Evolutionary conservation across 2,113 vertebrate genomes (phyloP).

Genomic region (Nanorana parkeri): DNA sequence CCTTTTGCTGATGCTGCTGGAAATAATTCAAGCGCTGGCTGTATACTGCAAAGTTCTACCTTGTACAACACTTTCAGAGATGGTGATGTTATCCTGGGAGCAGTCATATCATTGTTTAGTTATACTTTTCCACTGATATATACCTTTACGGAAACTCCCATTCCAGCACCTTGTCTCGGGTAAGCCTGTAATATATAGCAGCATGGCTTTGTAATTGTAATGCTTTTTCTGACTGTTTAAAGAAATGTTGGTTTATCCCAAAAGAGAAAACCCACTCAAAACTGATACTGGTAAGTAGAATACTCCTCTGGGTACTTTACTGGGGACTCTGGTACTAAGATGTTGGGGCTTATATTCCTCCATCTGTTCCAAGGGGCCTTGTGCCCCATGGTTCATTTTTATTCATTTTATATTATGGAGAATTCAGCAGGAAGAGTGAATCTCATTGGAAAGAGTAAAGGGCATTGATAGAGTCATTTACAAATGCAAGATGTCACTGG

Average conservation of each 20-base stretch:
- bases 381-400: no score
- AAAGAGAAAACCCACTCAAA: neutral
- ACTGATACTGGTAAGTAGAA: neutral
- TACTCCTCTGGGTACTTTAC: no score
- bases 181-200: neutral
- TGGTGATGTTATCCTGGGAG: conserved; percentile 26
- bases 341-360: no score
- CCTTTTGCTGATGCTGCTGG: neutral
- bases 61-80: neutral
- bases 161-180: neutral
- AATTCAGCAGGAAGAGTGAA: no score
- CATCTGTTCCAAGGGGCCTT: no score
- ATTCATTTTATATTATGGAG: no score
- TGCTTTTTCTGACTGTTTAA: neutral
- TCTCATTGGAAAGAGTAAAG: no score
- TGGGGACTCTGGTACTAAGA: no score
- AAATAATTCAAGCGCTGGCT: neutral
- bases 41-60: neutral
- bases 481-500: no score
- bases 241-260: neutral
- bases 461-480: no score
- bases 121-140: neutral
- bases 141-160: neutral
- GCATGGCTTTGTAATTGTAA: neutral
- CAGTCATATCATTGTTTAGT: neutral